Percentiles rank a stretch among this genome's conserved stretches.
Evolutionary conservation across 2,797 vertebrate species (phyloP).

Genomic region (Acridotheres tristis): DNA sequence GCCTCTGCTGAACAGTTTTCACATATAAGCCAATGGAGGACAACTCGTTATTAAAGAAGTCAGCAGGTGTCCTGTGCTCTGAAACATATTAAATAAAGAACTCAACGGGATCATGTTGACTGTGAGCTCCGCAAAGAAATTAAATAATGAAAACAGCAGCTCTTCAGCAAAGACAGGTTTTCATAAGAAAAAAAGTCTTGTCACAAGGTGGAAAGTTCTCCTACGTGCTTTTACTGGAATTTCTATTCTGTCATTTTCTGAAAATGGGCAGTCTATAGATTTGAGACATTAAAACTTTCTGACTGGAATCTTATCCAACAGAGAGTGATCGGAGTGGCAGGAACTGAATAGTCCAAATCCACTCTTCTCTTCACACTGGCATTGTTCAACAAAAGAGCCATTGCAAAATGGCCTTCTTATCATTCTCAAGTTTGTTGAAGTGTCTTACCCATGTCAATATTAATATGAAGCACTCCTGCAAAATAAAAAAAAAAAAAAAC

Average conservation of each 20-base stretch:
- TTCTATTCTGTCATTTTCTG: background rate
- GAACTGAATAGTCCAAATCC: background rate
- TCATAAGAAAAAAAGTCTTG: background rate
- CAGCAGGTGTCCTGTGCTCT: constrained; percentile 60
- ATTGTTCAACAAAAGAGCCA: background rate
- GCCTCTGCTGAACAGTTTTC: constrained; percentile 71
- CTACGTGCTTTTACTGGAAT: background rate
- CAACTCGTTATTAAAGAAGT: constrained; percentile 68
- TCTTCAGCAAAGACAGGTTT: constrained; percentile 10
- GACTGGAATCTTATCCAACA: background rate
- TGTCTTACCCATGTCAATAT: background rate
- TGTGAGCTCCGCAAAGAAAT: constrained; percentile 57
- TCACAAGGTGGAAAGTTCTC: background rate
- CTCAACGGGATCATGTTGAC: constrained; percentile 50
- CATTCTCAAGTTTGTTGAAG: background rate
- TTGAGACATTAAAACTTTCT: background rate
- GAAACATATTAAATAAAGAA: constrained; percentile 73
- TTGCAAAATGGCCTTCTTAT: background rate
- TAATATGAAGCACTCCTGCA: background rate
- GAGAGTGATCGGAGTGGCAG: background rate
- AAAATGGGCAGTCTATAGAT: background rate
- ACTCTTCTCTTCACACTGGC: background rate
- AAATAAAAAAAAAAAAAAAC: background rate
- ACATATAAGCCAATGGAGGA: constrained; percentile 65
- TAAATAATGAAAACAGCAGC: constrained; percentile 54